Evolutionary conservation across 2,113 vertebrate species (phyloP).

Genomic region (Cromileptes altivelis): DNA sequence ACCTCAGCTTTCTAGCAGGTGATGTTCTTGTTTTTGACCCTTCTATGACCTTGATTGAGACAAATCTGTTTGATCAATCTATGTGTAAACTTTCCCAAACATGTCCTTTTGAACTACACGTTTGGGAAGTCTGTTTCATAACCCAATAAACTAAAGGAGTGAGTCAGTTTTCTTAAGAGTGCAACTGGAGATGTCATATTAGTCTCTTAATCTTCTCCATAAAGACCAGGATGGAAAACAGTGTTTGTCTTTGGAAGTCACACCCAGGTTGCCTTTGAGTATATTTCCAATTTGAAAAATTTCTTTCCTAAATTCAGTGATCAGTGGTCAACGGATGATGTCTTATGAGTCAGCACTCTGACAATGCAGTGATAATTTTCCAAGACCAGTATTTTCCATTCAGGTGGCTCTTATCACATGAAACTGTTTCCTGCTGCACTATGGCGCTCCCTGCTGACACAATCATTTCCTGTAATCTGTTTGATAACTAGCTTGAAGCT

Average conservation of each 20-base stretch:
- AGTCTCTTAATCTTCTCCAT: background rate
- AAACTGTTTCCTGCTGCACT: background rate
- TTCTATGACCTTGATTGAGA: background rate
- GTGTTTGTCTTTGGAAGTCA: no score
- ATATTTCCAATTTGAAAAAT: background rate
- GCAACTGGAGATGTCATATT: background rate
- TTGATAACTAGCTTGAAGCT: background rate
- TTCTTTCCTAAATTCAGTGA: background rate
- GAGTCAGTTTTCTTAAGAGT: background rate
- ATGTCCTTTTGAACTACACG: background rate
- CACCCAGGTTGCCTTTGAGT: background rate
- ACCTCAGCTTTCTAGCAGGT: no score
- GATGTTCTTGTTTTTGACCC: no score
- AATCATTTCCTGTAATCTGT: no score
- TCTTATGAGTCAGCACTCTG: background rate
- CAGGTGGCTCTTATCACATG: background rate
- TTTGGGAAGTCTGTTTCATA: no score
- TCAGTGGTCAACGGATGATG: background rate
- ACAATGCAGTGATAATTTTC: background rate
- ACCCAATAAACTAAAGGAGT: background rate
- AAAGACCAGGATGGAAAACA: background rate
- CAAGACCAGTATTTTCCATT: background rate
- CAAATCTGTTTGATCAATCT: background rate
- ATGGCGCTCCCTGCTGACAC: constrained; percentile 8
- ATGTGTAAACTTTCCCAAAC: background rate